Evolutionary conservation across 2,888 invertebrate genomes (phyloP).

Genomic region (Philereme vetulata): DNA sequence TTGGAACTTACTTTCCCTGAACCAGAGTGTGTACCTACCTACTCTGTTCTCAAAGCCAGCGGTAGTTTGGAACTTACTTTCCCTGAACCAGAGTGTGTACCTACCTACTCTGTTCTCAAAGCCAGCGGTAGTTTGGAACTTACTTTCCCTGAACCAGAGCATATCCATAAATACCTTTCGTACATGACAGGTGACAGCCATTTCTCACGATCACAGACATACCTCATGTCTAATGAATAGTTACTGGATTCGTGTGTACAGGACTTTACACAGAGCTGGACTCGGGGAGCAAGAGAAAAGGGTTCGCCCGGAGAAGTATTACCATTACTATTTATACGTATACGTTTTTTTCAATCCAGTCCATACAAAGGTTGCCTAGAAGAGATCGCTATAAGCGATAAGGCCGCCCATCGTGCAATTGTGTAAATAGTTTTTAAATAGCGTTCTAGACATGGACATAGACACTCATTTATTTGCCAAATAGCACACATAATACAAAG

Average conservation of each 20-base stretch:
- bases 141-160: constrained; percentile 17
- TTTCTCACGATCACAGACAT: constrained; percentile 23
- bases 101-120: constrained; percentile 1
- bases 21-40: too few relatives aligned
- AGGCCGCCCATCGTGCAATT: too few relatives aligned
- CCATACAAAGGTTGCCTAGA: too few relatives aligned
- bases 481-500: too few relatives aligned
- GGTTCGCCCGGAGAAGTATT: too few relatives aligned
- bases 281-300: not conserved
- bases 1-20: constrained; percentile 17
- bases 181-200: constrained; percentile 33
- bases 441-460: too few relatives aligned
- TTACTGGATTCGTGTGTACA: constrained; percentile 8
- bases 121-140: constrained; percentile 16
- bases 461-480: too few relatives aligned
- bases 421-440: too few relatives aligned
- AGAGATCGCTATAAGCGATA: too few relatives aligned
- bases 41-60: constrained; percentile 5
- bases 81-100: constrained; percentile 13
- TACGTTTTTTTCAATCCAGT: too few relatives aligned
- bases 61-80: constrained; percentile 19
- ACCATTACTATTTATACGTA: too few relatives aligned
- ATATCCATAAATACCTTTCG: constrained; percentile 18
- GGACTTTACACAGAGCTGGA: constrained; percentile 5
- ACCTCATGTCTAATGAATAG: constrained; percentile 19